Conservation (phyloP, 1,140 invertebrate species). For the Zaprionus kolodkinae region DNA sequence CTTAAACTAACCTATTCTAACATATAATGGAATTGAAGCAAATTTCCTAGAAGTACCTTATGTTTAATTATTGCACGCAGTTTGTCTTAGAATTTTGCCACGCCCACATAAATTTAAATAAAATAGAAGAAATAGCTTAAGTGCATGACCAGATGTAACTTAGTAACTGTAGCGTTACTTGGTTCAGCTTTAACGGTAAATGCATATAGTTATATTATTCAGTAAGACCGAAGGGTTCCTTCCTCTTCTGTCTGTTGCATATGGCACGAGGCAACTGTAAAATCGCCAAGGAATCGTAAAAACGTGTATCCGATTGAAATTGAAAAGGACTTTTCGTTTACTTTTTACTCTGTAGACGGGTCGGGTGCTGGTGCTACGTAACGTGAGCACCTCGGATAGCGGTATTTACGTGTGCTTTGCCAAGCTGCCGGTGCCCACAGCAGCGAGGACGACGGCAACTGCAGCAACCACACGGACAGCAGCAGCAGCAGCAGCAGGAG, state of each 20-base stretch:
- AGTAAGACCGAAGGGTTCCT: not conserved
- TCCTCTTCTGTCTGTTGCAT: too few relatives aligned
- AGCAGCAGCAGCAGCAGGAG: conserved; percentile 19
- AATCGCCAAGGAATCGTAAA: not conserved
- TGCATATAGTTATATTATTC: not conserved
- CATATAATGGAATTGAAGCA: too few relatives aligned
- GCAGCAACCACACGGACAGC: conserved; percentile 15
- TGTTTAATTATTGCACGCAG: too few relatives aligned
- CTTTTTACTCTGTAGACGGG: conserved; percentile 59
- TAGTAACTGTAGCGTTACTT: too few relatives aligned
- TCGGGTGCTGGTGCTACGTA: conserved; percentile 69
- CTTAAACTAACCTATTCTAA: too few relatives aligned
- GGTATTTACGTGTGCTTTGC: conserved; percentile 82
- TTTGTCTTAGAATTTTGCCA: too few relatives aligned
- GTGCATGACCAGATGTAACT: too few relatives aligned
- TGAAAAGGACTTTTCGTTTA: not conserved
- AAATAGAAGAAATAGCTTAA: too few relatives aligned
- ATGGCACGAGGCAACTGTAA: not conserved
- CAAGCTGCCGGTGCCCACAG: conserved; percentile 49
- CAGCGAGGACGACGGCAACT: conserved; percentile 33
- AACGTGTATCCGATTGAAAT: conserved; percentile 2
- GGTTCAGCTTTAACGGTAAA: too few relatives aligned
- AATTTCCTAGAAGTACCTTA: too few relatives aligned
- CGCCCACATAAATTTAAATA: too few relatives aligned
- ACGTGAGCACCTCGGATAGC: conserved; percentile 71